Base-by-base conservation (phyloP, 64 coral and sea anemone species). In the Pocillopora verrucosa region DNA sequence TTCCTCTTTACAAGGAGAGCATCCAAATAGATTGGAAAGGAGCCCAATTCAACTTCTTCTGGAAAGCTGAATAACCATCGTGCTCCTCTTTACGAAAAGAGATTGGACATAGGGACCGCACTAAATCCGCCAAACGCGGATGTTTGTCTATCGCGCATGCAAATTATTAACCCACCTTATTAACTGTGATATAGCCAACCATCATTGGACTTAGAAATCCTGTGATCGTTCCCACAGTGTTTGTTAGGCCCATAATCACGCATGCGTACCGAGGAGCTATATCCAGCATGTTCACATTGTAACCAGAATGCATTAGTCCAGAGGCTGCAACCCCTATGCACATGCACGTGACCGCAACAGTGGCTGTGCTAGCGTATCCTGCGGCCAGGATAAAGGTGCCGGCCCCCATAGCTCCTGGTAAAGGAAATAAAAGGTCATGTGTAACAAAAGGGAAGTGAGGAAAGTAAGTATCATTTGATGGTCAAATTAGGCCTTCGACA, bases 291-390 rank as follows among this genome's bases (percentile, higher is more conserved):
- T 96, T 96, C 13, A 96, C 91, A 65, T 89, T 93, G 34, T 88
- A 93, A 77, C 94, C 94, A 87, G 94, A 96, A 81, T 96, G 94
- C 91, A 90, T 92, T 25, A 96, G 91, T 82, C 94, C 94, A 6
- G 94, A 96, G 60, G 88, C 57, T 65, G 94, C 94, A 11, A 96
- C 94, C 0, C 91, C 91, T 16, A 96, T 83, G 19, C 91, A 96
- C 91, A 96, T 96, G n/a, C 74, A 82, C 12, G 85, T 88, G 4
- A 96, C 90, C n/a, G 94, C 94, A 1, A 89, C 65, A 22, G 91
- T 87, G 24, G 94, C 88, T 24, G 38, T 90, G 14, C 59, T 83
- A 69, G 87, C 77, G 59, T 93, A 96, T 19, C 87, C 84, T 13
- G 94, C 94, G 11, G 77, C 76, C 6, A 96, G 65, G 11, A 96